A percentile compares a stretch with the other conserved stretches of the same genome.
Conservation (phyloP, 35 echinoderm and acorn worm genomes). For the Patiria miniata region DNA sequence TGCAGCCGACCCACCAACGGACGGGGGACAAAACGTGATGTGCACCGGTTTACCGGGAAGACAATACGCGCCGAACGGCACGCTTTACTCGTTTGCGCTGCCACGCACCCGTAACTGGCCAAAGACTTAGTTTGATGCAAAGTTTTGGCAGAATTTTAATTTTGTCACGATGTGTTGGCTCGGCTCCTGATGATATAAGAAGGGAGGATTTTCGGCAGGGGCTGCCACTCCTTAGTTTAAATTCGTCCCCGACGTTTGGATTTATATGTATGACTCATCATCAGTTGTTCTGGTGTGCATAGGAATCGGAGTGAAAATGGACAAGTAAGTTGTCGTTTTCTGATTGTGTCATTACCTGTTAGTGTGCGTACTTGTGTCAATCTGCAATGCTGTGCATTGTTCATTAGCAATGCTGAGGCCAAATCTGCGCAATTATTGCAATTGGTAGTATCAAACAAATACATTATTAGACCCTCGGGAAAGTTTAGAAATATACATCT, state of each 20-base stretch:
- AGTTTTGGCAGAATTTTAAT: constrained; percentile 30
- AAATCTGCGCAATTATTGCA: too few relatives aligned
- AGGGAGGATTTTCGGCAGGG: background rate
- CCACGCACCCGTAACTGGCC: constrained; percentile 15
- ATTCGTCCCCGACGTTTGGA: background rate
- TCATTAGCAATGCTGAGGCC: too few relatives aligned
- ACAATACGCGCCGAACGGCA: background rate
- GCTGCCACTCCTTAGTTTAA: background rate
- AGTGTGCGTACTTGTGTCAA: too few relatives aligned
- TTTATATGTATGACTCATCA: too few relatives aligned
- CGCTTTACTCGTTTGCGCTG: constrained; percentile 29
- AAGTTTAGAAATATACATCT: too few relatives aligned
- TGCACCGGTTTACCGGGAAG: constrained; percentile 3
- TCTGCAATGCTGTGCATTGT: too few relatives aligned
- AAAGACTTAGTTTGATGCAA: constrained; percentile 15
- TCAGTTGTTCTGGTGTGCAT: too few relatives aligned
- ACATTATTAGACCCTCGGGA: too few relatives aligned
- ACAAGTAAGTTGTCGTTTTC: too few relatives aligned
- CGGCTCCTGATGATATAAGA: background rate
- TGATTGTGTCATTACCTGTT: too few relatives aligned
- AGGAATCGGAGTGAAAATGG: too few relatives aligned
- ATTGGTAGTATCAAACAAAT: too few relatives aligned
- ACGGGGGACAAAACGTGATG: background rate
- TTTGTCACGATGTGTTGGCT: background rate
- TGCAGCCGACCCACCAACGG: background rate